Conservation (phyloP, 2,797 vertebrate genomes). For the Mus caroli region DNA sequence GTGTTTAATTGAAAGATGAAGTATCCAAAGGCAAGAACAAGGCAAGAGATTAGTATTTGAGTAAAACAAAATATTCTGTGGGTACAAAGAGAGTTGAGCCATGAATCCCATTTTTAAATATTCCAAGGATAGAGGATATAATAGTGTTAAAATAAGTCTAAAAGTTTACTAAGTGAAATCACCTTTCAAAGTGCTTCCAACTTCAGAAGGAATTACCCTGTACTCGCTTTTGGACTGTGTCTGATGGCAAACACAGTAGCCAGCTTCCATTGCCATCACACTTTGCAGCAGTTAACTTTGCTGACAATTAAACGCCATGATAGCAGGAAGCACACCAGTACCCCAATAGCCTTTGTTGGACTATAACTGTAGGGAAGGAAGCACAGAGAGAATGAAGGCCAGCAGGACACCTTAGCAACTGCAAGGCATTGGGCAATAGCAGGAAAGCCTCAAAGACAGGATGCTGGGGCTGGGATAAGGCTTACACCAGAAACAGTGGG, state of each 20-base stretch:
- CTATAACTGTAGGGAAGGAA: constrained; percentile 35
- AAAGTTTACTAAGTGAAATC: neutral
- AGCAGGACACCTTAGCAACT: constrained; percentile 42
- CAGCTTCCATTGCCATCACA: neutral
- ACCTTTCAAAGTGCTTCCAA: neutral
- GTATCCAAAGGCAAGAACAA: neutral
- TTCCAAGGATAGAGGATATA: neutral
- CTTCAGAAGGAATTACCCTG: neutral
- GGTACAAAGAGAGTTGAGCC: neutral
- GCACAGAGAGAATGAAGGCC: constrained; percentile 25
- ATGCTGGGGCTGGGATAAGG: neutral
- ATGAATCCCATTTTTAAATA: neutral
- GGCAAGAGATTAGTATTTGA: neutral
- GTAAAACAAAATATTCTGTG: neutral
- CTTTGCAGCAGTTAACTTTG: neutral
- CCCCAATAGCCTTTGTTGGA: constrained; percentile 12
- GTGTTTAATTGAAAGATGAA: constrained; percentile 3
- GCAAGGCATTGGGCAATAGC: neutral
- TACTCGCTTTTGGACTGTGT: neutral
- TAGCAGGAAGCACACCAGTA: neutral
- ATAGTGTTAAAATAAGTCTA: neutral
- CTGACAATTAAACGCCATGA: constrained; percentile 3
- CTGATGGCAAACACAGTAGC: neutral
- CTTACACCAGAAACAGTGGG: constrained; percentile 7
- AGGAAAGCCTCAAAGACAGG: constrained; percentile 60